A percentile compares a stretch with the other conserved stretches of the same genome.
Evolutionary conservation across 2,888 invertebrate genomes (phyloP).

Genomic region (Amphipoea oculea): DNA sequence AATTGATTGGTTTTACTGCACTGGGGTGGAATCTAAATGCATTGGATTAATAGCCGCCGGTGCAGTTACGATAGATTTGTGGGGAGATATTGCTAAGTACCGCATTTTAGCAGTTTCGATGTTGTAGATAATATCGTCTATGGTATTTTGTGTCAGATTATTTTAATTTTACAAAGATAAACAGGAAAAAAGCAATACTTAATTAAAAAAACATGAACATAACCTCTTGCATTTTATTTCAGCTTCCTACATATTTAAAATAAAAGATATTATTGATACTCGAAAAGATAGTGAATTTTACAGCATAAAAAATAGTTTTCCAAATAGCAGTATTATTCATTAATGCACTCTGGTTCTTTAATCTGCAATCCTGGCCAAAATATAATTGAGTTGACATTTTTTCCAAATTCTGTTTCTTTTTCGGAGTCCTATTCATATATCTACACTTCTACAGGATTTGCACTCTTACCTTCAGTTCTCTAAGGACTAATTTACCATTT

Average conservation of each 20-base stretch:
- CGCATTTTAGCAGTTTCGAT: slow-evolving; percentile 72
- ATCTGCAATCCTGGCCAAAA: slow-evolving; percentile 20
- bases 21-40: slow-evolving; percentile 72
- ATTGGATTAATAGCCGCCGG: slow-evolving; percentile 73
- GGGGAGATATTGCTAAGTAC: slow-evolving; percentile 78
- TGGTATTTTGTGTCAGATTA: slow-evolving; percentile 10
- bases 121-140: slow-evolving; percentile 40
- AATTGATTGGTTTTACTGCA: slow-evolving; percentile 67
- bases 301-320: neutral
- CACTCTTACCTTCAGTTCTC: neutral
- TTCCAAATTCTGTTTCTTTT: slow-evolving; percentile 18
- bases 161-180: neutral
- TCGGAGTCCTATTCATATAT: neutral
- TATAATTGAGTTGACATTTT: slow-evolving; percentile 23
- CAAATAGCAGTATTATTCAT: neutral
- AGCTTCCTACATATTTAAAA: no score
- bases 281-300: neutral
- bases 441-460: neutral
- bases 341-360: neutral
- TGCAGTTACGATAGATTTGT: slow-evolving; percentile 71
- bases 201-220: no score
- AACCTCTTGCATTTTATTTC: no score
- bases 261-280: neutral
- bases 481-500: slow-evolving; percentile 17
- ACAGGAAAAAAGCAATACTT: neutral